Evolutionary conservation across 2,113 vertebrate genomes (phyloP), one percentile per base, ranked within the genome.

Genomic region (Anas platyrhynchos): DNA sequence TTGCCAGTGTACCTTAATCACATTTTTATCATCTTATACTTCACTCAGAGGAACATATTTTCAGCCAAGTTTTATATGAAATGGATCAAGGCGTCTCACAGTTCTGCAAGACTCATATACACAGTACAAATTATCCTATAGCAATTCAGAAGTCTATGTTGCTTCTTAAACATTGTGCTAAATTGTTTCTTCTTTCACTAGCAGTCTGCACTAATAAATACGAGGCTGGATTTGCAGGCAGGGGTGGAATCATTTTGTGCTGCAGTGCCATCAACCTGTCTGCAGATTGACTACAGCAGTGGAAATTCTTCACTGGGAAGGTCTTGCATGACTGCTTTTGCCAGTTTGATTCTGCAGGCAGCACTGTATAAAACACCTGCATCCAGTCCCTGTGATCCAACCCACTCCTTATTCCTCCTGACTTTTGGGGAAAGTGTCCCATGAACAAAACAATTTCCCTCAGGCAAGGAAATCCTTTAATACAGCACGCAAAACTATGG

Each of bases 1-100:
- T 92, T 88, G 73, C 90, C 81, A 62, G 69, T 79, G 84, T 82
- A 88, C 83, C 88, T 96, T 96, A 95, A 93, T 96, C 93, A 86
- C 44, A 73, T 89, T 96, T 96, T 92, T 93, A 94, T 89, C 77
- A 91, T 93, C 63, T 86, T 71, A 82, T 96, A 85, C 71, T 90
- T 96, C 86, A 92, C 54, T 86, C 31, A 68, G 77, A 83, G 90
- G 72, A 96, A 79, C 34, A 36, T 95, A 89, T 88, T 97, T 96
- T 93, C 82, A 65, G 79, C 17, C 16, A 91, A 90, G 69, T 88
- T 95, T 88, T 94, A 78, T 77, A 73, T 61, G 18, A 94, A 93
- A 88, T 38, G 69, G 62, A 92, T 92, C 86, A 91, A 91, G 69
- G 22, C 71, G 66, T 76, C 43, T 84, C 86, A 73, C 75, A 67